Base-by-base conservation (phyloP, 92 coral and sea anemone genomes). In the Bergia sp. region DNA sequence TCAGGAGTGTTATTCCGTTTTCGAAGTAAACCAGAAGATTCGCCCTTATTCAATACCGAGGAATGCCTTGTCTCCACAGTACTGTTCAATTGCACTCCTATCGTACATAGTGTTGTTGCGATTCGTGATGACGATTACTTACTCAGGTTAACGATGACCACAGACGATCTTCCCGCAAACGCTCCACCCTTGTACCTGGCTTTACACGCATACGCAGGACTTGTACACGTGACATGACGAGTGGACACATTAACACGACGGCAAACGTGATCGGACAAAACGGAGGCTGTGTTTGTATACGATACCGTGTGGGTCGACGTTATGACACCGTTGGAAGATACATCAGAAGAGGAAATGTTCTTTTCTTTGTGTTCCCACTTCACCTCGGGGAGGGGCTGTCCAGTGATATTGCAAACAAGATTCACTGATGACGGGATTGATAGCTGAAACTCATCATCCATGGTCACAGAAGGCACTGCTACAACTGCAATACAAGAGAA, bases 291-390 rank as follows among this genome's bases (percentile, higher is more conserved):
- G 29, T 61, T 15, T 61, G 69, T 5, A 61, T 61, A 61, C 69
- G 69, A 61, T 23, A 61, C 69, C 8, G n/a, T 61, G 69, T 61
- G 69, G 18, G 69, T 61, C 69, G 69, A 61, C n/a, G 69, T 61
- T 61, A 61, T 61, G n/a, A 61, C 69, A 7, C 69, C 69, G 2
- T 61, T 61, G 7, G 69, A 61, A 20, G 69, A 6, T 61, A 21
- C 69, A 3, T 61, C 5, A 0, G 61, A 0, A 77, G 81, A 3
- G 37, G 81, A 20, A 45, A 77, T 42, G 3, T 13, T 77, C 61
- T 77, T 77, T 43, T 61, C 81, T 16, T 43, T 77, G 38, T 77
- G 81, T n/a, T 6, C 49, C 81, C 81, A 77, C 21, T 77, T 20
- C 13, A 77, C 37, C 16, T 77, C 61, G 18, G 57, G 81, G 4